These are phyloP conservation scores for Cyaniris semiargus DNA, from an alignment of 2,888 invertebrate species.

Conservation along the genomic window DNA sequence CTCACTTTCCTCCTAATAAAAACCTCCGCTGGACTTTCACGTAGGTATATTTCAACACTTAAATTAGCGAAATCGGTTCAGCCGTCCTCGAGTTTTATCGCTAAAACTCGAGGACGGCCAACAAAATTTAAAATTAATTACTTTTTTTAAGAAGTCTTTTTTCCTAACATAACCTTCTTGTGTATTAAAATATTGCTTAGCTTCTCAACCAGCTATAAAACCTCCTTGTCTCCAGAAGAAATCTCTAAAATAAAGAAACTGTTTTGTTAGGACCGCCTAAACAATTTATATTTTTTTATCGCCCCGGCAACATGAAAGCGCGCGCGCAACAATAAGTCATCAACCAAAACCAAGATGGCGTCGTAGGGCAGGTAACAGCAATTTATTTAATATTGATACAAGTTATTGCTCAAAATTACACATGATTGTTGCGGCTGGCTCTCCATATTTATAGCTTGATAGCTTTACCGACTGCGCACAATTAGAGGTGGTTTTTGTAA, in stretches of 20 bases:
- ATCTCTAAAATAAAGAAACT: constrained; percentile 17
- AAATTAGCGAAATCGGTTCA: too few species aligned
- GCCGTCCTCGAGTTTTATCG: too few species aligned
- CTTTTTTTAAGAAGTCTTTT: too few species aligned
- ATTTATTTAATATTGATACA: constrained; percentile 76
- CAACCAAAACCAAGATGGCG: constrained; percentile 48
- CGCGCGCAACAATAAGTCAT: constrained; percentile 47
- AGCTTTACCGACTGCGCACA: constrained; percentile 37
- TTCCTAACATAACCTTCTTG: too few species aligned
- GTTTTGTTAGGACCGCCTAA: constrained; percentile 1
- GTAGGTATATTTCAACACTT: too few species aligned
- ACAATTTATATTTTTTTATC: constrained; percentile 2
- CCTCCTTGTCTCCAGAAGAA: background rate
- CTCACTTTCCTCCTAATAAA: too few species aligned
- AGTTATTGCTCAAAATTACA: constrained; percentile 75
- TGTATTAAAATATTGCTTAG: too few species aligned
- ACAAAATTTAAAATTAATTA: too few species aligned
- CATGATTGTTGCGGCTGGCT: constrained; percentile 61
- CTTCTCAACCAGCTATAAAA: background rate
- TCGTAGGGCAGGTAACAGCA: constrained; percentile 55
- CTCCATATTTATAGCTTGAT: constrained; percentile 56
- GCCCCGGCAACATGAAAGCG: constrained; percentile 40
- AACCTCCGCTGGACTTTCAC: too few species aligned
- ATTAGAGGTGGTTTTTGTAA: constrained; percentile 32
- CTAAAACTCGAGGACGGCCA: too few species aligned